Evolutionary conservation across 2,797 vertebrate genomes (phyloP).

Genomic region (Microctenopoma lineatum): DNA sequence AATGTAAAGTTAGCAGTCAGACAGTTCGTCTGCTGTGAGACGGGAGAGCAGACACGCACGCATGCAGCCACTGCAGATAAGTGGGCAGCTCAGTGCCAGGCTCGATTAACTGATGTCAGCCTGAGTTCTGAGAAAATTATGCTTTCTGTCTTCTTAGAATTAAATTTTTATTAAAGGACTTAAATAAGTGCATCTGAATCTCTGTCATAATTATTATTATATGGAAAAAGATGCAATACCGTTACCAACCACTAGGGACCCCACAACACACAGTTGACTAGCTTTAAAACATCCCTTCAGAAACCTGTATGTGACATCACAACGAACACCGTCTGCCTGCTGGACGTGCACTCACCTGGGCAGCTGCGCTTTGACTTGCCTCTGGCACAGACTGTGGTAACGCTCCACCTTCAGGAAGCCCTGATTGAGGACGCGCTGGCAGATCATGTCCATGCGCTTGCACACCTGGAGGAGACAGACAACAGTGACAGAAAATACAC

Average conservation of each 20-base stretch:
- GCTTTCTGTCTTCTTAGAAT: too few species aligned
- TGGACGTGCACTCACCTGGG: constrained; percentile 86
- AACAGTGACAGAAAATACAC: not conserved
- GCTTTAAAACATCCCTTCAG: not conserved
- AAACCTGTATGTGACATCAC: not conserved
- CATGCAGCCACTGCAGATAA: too few species aligned
- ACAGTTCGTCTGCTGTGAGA: not conserved
- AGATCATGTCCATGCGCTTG: constrained; percentile 97
- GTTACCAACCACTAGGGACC: not conserved
- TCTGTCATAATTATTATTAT: too few species aligned
- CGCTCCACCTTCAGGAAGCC: constrained; percentile 98
- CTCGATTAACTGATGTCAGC: too few species aligned
- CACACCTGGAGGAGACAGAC: constrained; percentile 86
- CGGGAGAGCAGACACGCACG: not conserved
- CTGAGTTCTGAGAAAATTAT: too few species aligned
- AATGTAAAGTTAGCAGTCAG: not conserved
- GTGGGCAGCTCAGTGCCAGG: too few species aligned
- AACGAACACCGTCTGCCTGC: not conserved
- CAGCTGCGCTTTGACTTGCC: constrained; percentile 98
- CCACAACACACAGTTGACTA: not conserved
- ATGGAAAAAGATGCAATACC: too few species aligned
- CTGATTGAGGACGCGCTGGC: constrained; percentile 96
- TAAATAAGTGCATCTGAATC: too few species aligned
- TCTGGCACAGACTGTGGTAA: constrained; percentile 97
- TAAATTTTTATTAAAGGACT: too few species aligned